Evolutionary conservation across 2,888 invertebrate species (phyloP), one percentile per base, ranked within the genome.

Genomic region (Nezara viridula): DNA sequence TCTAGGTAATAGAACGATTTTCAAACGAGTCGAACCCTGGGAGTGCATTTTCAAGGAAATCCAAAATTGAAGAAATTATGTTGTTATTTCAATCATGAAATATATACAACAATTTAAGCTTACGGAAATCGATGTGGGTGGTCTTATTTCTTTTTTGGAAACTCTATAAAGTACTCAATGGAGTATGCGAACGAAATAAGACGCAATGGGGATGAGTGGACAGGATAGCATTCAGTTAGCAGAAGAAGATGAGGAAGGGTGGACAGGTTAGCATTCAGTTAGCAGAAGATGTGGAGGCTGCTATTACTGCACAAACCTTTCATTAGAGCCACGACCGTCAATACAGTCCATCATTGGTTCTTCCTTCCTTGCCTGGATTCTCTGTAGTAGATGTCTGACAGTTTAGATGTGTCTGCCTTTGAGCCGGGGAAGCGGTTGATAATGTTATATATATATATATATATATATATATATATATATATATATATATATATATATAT

Each of bases 261-360:
- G 66, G 66, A 73, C 66, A 73, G 66, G 66, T 73, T 73, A 73
- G 66, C 66, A 73, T 73, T 73, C 66, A 37, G 66, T 73, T 73
- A 73, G 66, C 32, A 73, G 32, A 21, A 21, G 66, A 73, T 37
- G 32, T 73, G 66, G 66, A 73, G 66, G 66, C 19, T 73, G 66
- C 66, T 73, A 73, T 73, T 73, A 73, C 66, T 19, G 66, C 66
- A 73, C 32, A 73, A 73, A 73, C 66, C 66, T 73, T 37, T 73
- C 37, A 73, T 73, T 73, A 73, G 66, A 73, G 66, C 66, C 66
- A 73, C 66, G 7, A 73, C 66, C 66, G 66, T 73, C 66, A 73
- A 73, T 73, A 73, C 66, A 21, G 66, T 73, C 37, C 66, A 73
- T 73, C 60, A 60, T 60, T 60, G 60, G 60, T 60, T 32, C 60